Conservation (phyloP, 35 echinoderm and acorn worm genomes). For the Ptychodera flava region DNA sequence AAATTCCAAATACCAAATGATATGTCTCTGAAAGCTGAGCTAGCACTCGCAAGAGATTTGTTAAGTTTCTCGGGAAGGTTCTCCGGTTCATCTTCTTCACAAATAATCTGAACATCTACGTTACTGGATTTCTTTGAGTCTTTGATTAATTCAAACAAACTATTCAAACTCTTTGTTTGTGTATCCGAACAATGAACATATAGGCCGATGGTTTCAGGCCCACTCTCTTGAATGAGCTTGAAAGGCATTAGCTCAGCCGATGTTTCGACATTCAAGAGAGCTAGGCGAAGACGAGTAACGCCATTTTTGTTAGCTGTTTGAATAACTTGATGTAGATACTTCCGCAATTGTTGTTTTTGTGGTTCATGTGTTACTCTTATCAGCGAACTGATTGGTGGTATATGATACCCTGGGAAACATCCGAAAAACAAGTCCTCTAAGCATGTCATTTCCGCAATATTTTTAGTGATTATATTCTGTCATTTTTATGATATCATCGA, state of each 20-base stretch:
- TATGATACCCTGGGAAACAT: background rate
- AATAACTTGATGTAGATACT: background rate
- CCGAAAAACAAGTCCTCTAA: background rate
- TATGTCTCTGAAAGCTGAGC: background rate
- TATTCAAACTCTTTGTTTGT: too few species aligned
- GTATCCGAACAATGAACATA: background rate
- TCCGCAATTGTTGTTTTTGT: background rate
- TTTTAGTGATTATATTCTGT: background rate
- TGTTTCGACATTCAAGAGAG: background rate
- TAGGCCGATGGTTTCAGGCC: background rate
- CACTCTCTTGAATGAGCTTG: background rate
- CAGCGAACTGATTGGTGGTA: background rate
- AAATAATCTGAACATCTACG: background rate
- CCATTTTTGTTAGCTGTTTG: background rate
- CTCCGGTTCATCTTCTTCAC: background rate
- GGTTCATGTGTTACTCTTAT: background rate
- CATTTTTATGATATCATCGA: background rate
- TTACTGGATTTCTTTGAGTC: too few species aligned
- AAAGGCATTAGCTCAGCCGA: background rate
- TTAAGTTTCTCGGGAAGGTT: background rate
- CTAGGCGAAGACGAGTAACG: background rate
- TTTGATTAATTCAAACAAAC: too few species aligned
- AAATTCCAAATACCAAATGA: background rate
- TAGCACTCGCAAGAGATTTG: background rate
- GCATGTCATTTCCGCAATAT: background rate